These are phyloP conservation scores for Phalacrocorax aristotelis DNA, from an alignment of 2,113 vertebrate genomes.

Conservation along the genomic window DNA sequence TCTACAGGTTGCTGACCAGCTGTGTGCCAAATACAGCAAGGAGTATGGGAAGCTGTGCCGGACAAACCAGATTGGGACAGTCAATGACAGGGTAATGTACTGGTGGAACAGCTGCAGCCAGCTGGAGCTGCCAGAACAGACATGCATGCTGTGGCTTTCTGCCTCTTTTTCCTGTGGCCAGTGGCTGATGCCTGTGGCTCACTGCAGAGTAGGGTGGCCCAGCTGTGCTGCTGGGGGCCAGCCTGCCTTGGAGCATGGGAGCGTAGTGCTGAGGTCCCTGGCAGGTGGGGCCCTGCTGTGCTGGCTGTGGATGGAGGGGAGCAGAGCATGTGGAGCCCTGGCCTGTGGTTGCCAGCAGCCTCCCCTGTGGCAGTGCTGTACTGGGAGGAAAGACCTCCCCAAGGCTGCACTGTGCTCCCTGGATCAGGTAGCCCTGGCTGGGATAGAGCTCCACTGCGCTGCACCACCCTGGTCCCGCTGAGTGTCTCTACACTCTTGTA, in stretches of 20 bases:
- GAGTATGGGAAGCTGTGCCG: constrained; percentile 97
- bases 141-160: neutral
- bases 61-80: constrained; percentile 97
- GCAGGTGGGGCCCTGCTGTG: neutral
- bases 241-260: neutral
- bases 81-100: constrained; percentile 89
- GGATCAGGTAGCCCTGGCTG: neutral
- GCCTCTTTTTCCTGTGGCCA: neutral
- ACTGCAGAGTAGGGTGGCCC: neutral
- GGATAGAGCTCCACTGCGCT: neutral
- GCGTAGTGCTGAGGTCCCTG: neutral
- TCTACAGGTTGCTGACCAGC: constrained; percentile 91
- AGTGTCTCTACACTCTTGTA: neutral
- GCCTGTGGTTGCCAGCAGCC: neutral
- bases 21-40: constrained; percentile 98
- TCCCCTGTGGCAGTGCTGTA: neutral
- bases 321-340: neutral
- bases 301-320: neutral
- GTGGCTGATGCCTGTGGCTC: neutral
- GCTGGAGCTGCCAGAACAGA: neutral
- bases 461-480: rapidly evolving
- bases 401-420: neutral
- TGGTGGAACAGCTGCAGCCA: neutral
- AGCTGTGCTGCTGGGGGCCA: neutral
- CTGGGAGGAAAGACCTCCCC: neutral